phyloP scores from a whole-genome alignment of 2,888 invertebrate species.

The Neoaliturus tenellus region DNA sequence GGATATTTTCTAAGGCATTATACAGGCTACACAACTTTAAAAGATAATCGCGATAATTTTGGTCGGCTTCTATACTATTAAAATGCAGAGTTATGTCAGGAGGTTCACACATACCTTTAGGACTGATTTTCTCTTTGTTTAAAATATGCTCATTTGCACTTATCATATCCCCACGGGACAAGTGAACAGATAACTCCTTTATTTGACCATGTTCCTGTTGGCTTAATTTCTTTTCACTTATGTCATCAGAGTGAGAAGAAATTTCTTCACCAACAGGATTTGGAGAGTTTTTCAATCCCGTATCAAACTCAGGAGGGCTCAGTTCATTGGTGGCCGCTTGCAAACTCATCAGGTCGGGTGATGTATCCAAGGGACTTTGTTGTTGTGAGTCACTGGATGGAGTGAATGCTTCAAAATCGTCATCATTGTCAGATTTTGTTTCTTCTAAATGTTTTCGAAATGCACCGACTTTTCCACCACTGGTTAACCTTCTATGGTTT shows the following conservation, averaged over 20 bases:
- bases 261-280: not conserved
- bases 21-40: not conserved
- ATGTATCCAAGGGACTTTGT: not conserved
- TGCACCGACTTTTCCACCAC: conserved; percentile 20
- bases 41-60: not conserved
- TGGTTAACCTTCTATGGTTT: not conserved
- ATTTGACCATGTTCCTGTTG: not conserved
- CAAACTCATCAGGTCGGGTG: not conserved
- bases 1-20: not conserved
- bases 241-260: not conserved
- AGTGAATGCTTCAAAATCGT: conserved; percentile 11
- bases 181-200: not conserved
- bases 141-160: conserved; percentile 1
- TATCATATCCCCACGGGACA: not conserved
- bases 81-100: not conserved
- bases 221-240: not conserved
- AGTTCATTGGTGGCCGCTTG: not conserved
- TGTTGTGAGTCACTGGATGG: conserved; percentile 8
- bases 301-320: not conserved
- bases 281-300: not conserved
- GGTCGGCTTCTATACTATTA: not conserved
- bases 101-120: conserved; percentile 22
- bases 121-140: not conserved
- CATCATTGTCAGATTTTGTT: conserved; percentile 15
- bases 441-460: conserved; percentile 20